Base-by-base conservation (phyloP, 2,888 invertebrate species). In the Melieria crassipennis region DNA sequence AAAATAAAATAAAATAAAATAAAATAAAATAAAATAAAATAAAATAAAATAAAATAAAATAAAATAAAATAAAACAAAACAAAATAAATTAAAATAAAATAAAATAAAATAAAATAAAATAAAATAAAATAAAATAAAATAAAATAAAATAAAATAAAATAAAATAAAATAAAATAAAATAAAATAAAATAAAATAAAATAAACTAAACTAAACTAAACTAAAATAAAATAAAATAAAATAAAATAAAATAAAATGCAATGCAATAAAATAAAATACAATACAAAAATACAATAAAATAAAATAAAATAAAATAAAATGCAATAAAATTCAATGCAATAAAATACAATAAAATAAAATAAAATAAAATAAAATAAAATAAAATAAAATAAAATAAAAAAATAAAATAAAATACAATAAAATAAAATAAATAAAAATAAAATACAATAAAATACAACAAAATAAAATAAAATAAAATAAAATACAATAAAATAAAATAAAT, bases 1-100 rank as follows among this genome's bases (percentile, higher is more conserved):
- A 55, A 55, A 55, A 55, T 55, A 55, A 55, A 55, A 55, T 55
- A 55, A 55, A 55, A 55, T 55, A 55, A 55, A 55, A 55, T 55
- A 55, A 55, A 55, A 55, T 55, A 55, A 55, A 55, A 55, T 55
- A 55, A 55, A 55, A 55, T 55, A 55, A 55, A 55, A 7, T 10
- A 50, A 50, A 50, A 7, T 5, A 55, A 55, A 55, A n/a, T n/a
- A 55, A 55, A 55, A n/a, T n/a, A 55, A 55, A 55, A n/a, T n/a
- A 55, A 55, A 55, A 1, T n/a, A 55, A 55, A 55, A n/a, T n/a
- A 55, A 7, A 9, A n/a, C 4, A 55, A 55, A 55, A n/a, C 4
- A 4, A 7, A 7, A n/a, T n/a, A 4, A 55, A 55, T 4, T 4
- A 55, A 55, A 55, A 5, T 13, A 55, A 55, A 55, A 13, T 13